phyloP scores from a whole-genome alignment of 2,888 invertebrate species.

The Drosophila pseudotakahashii region DNA sequence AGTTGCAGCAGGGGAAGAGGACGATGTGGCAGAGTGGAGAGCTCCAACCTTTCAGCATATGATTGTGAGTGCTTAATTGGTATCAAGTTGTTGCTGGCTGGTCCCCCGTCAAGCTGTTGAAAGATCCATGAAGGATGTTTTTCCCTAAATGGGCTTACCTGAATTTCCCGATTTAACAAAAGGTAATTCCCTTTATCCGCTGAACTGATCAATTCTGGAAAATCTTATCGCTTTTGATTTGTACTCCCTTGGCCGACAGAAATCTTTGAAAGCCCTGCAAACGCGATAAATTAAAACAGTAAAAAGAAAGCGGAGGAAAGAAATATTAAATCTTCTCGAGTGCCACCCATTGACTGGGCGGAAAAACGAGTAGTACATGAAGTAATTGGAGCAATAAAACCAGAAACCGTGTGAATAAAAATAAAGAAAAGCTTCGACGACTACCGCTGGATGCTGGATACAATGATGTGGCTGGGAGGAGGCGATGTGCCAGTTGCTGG shows the following conservation, averaged over 20 bases:
- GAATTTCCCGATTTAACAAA: not conserved
- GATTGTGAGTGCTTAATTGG: slow-evolving; percentile 50
- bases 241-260: slow-evolving; percentile 4
- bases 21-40: not conserved
- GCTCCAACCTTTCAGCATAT: slow-evolving; percentile 21
- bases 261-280: slow-evolving; percentile 21
- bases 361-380: slow-evolving; percentile 52
- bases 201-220: not conserved
- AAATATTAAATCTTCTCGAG: slow-evolving; percentile 57
- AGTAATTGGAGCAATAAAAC: slow-evolving; percentile 75
- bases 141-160: not conserved
- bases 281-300: slow-evolving; percentile 37
- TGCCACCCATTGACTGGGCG: slow-evolving; percentile 35
- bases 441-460: slow-evolving; percentile 44
- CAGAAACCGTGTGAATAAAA: slow-evolving; percentile 69
- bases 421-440: slow-evolving; percentile 47
- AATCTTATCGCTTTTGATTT: not conserved
- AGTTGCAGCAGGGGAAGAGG: not conserved
- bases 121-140: not conserved
- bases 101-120: not conserved
- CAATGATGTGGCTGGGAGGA: slow-evolving; percentile 33
- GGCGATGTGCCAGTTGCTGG: slow-evolving; percentile 6
- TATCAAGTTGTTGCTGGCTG: slow-evolving; percentile 26
- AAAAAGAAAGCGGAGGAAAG: slow-evolving; percentile 8
- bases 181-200: not conserved